Evolutionary conservation across 2,797 vertebrate species (phyloP).

Genomic region (Triplophysa yarkandensis): DNA sequence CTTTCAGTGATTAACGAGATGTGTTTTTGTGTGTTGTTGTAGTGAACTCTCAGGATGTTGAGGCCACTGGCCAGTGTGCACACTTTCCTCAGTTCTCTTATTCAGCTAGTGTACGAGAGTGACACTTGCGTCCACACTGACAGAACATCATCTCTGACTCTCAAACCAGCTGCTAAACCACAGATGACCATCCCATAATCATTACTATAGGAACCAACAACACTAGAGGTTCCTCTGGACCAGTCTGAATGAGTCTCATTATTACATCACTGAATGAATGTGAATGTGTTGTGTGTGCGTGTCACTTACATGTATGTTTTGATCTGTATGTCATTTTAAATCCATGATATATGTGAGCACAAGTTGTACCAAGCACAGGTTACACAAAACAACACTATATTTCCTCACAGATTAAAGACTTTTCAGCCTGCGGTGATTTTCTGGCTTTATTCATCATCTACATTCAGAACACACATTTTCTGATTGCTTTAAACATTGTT

Average conservation of each 20-base stretch:
- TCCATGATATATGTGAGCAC: not conserved
- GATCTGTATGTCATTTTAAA: not conserved
- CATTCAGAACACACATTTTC: too few relatives aligned
- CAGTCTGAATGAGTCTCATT: too few relatives aligned
- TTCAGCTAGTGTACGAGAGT: conserved; percentile 66
- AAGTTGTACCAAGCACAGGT: not conserved
- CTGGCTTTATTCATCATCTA: too few relatives aligned
- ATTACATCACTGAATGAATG: too few relatives aligned
- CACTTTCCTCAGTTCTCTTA: conserved; percentile 89
- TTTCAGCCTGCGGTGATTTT: not conserved
- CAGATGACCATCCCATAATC: not conserved
- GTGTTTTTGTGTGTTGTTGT: conserved; percentile 43
- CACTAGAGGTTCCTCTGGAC: not conserved
- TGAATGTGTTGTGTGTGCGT: too few relatives aligned
- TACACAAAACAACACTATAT: conserved; percentile 7
- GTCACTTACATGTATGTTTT: not conserved
- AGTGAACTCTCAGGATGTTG: conserved; percentile 4
- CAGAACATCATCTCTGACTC: not conserved
- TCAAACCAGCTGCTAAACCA: not conserved
- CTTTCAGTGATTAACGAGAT: not conserved
- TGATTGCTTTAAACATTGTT: too few relatives aligned
- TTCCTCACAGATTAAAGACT: conserved; percentile 22
- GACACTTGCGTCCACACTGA: conserved; percentile 42
- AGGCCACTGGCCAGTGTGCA: conserved; percentile 68
- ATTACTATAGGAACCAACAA: not conserved